Evolutionary conservation across 1,140 invertebrate genomes (phyloP).

Genomic region (Saccostrea cuccullata): DNA sequence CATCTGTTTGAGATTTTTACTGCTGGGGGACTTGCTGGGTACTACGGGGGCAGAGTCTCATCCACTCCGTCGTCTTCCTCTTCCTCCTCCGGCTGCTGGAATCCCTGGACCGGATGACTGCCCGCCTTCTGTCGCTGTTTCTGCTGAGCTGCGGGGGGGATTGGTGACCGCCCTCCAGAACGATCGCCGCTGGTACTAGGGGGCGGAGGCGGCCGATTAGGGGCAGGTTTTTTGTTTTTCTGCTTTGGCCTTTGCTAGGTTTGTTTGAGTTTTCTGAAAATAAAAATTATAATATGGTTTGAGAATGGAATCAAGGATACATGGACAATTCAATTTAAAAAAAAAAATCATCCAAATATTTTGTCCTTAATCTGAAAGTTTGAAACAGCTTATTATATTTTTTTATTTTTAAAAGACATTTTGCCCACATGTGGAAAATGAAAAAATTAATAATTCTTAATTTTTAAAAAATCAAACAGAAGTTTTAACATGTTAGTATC

Average conservation of each 20-base stretch:
- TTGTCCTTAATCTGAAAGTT: background rate
- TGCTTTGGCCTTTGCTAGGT: slow-evolving; percentile 16
- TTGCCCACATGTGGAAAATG: background rate
- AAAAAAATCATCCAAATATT: too few relatives aligned
- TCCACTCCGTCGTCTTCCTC: slow-evolving; percentile 30
- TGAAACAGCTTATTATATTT: too few relatives aligned
- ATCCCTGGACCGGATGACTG: background rate
- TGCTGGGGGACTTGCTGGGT: slow-evolving; percentile 34
- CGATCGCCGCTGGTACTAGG: background rate
- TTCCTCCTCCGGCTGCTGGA: slow-evolving; percentile 24
- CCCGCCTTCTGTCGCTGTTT: slow-evolving; percentile 8
- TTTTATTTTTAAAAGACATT: background rate
- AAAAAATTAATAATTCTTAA: background rate
- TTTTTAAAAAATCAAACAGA: background rate
- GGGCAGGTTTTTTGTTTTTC: slow-evolving; percentile 28
- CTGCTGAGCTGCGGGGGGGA: background rate
- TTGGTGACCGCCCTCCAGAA: slow-evolving; percentile 3
- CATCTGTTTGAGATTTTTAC: slow-evolving; percentile 16
- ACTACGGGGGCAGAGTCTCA: slow-evolving; percentile 1
- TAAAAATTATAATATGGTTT: background rate
- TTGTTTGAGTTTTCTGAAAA: slow-evolving; percentile 26
- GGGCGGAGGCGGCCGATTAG: background rate
- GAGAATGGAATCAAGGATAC: too few relatives aligned
- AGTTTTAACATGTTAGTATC: background rate
- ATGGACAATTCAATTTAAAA: too few relatives aligned